Conservation (phyloP, 2,888 invertebrate genomes). For the Chymomyza fuscimana region DNA sequence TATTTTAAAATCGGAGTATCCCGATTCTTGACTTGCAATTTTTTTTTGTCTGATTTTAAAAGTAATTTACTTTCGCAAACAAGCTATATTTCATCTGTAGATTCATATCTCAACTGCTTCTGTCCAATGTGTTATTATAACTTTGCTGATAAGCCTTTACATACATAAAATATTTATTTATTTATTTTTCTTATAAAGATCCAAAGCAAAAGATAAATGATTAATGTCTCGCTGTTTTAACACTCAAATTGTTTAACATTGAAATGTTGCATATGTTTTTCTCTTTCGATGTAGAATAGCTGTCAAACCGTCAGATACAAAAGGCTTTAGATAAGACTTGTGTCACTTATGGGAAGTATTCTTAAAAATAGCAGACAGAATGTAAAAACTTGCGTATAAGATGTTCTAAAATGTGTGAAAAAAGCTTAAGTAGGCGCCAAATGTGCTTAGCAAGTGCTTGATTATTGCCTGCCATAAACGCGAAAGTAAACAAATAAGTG, state of each 20-base stretch:
- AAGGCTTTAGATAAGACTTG: conserved; percentile 42
- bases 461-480: conserved; percentile 32
- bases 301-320: conserved; percentile 34
- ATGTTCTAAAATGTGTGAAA: conserved; percentile 40
- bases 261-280: conserved; percentile 29
- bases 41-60: conserved; percentile 1
- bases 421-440: background rate
- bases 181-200: background rate
- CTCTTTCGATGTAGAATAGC: conserved; percentile 24
- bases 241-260: conserved; percentile 4
- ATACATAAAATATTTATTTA: background rate
- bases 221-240: conserved; percentile 47
- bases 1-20: background rate
- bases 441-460: conserved; percentile 27
- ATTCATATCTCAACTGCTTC: background rate
- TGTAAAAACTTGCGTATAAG: conserved; percentile 33
- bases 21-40: conserved; percentile 4
- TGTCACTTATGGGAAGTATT: conserved; percentile 46
- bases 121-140: background rate
- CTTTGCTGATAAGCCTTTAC: background rate
- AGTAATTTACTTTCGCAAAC: background rate
- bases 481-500: conserved; percentile 8
- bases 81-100: background rate
- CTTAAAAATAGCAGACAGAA: conserved; percentile 27
- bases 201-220: conserved; percentile 41